Percentiles rank a stretch among this genome's conserved stretches.
phyloP scores from a whole-genome alignment of 2,113 vertebrate genomes.

The Oncorhynchus masou region DNA sequence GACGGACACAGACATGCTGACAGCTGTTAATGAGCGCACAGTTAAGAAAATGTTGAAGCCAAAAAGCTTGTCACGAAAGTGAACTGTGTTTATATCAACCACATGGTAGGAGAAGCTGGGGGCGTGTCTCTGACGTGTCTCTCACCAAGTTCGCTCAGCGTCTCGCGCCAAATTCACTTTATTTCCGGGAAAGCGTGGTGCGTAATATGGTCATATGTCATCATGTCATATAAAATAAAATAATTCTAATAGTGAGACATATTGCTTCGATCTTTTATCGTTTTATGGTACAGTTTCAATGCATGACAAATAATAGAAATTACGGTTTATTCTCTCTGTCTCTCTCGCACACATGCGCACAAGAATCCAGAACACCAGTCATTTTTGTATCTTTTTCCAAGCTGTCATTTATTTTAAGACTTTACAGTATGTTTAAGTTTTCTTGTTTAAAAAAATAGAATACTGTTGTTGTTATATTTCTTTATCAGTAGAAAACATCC shows the following conservation, averaged over 20 bases:
- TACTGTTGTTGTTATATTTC: slow-evolving; percentile 63
- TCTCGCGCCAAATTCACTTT: no score
- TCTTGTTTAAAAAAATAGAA: slow-evolving; percentile 76
- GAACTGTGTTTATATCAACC: slow-evolving; percentile 50
- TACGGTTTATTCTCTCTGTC: no score
- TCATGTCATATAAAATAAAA: no score
- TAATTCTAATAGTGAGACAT: no score
- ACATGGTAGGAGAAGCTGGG: slow-evolving; percentile 46
- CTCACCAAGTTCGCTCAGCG: not conserved
- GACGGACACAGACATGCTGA: slow-evolving; percentile 52
- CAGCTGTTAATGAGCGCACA: not conserved
- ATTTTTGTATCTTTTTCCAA: slow-evolving; percentile 64
- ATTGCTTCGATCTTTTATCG: no score
- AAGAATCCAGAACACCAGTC: slow-evolving; percentile 1
- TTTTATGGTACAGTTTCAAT: no score
- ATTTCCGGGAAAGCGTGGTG: not conserved
- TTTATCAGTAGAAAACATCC: slow-evolving; percentile 74
- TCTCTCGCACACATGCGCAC: not conserved
- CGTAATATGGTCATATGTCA: not conserved
- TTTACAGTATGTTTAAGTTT: slow-evolving; percentile 72
- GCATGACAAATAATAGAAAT: not conserved
- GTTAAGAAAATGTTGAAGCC: not conserved
- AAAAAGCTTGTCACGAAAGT: no score
- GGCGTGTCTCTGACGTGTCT: slow-evolving; percentile 26
- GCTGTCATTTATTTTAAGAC: slow-evolving; percentile 77